phyloP scores from a whole-genome alignment of 2,797 vertebrate species.

The Arctocebus calabarensis region DNA sequence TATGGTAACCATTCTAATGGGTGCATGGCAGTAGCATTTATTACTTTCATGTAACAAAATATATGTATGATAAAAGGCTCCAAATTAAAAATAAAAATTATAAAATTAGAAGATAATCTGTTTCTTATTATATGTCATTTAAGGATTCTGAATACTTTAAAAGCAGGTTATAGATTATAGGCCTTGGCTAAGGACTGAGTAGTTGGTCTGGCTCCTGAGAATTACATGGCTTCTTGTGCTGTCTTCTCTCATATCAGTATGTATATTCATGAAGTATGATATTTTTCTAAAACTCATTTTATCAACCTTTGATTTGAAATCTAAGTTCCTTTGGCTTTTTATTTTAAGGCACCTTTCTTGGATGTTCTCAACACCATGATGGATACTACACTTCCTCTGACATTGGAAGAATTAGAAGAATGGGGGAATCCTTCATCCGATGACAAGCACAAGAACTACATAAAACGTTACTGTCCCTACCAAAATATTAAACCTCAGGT shows the following conservation, averaged over 20 bases:
- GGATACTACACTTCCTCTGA: slow-evolving; percentile 93
- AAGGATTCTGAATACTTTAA: neutral
- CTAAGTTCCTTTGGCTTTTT: neutral
- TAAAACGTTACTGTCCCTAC: slow-evolving; percentile 95
- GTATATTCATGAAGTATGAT: neutral
- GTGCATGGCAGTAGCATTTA: neutral
- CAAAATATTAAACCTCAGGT: slow-evolving; percentile 97
- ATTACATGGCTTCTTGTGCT: neutral
- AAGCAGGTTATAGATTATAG: neutral
- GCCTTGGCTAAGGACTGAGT: neutral
- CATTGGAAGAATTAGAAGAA: slow-evolving; percentile 95
- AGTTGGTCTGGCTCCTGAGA: neutral
- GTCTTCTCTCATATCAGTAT: neutral
- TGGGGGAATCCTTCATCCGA: slow-evolving; percentile 95
- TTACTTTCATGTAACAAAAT: neutral
- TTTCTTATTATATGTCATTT: neutral
- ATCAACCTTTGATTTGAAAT: neutral
- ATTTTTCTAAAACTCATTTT: slow-evolving; percentile 5
- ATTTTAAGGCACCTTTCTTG: slow-evolving; percentile 94
- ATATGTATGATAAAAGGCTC: neutral
- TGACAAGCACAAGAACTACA: slow-evolving; percentile 88
- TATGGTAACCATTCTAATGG: neutral
- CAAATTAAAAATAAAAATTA: slow-evolving; percentile 18
- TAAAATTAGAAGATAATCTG: neutral
- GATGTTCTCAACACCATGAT: slow-evolving; percentile 96